Evolutionary conservation across 2,113 vertebrate genomes (phyloP).

Genomic region (Leuciscus idus): DNA sequence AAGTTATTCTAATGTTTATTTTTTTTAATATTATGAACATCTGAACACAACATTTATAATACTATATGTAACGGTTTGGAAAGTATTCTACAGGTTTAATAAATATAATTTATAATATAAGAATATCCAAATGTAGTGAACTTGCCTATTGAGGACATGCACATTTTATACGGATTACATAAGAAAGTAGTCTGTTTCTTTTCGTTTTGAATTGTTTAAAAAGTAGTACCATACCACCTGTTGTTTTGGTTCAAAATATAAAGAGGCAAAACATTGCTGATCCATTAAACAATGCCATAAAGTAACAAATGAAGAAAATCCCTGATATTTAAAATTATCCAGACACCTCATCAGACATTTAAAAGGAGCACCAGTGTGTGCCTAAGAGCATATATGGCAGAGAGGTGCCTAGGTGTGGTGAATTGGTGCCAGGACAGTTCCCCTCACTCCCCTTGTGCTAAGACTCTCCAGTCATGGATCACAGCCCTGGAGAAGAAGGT

Average conservation of each 20-base stretch:
- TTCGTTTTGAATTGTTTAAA: no score
- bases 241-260: background rate
- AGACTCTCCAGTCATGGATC: slow-evolving; percentile 81
- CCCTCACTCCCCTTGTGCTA: slow-evolving; percentile 76
- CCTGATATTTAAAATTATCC: background rate
- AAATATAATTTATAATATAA: no score
- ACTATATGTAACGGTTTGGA: no score
- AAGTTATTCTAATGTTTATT: no score
- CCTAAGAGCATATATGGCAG: background rate
- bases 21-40: no score
- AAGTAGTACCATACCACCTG: background rate
- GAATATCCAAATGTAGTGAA: no score
- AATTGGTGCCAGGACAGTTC: slow-evolving; percentile 66
- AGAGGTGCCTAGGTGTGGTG: slow-evolving; percentile 1
- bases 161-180: no score
- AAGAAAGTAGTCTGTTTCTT: no score
- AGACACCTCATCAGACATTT: background rate
- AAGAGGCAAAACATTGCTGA: background rate
- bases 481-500: slow-evolving; percentile 79
- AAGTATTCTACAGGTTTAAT: no score
- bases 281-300: background rate
- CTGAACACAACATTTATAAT: no score
- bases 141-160: no score
- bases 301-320: background rate
- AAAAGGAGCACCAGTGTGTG: background rate